Conservation (phyloP, 92 coral and sea anemone species). For the Micromussa lordhowensis region DNA sequence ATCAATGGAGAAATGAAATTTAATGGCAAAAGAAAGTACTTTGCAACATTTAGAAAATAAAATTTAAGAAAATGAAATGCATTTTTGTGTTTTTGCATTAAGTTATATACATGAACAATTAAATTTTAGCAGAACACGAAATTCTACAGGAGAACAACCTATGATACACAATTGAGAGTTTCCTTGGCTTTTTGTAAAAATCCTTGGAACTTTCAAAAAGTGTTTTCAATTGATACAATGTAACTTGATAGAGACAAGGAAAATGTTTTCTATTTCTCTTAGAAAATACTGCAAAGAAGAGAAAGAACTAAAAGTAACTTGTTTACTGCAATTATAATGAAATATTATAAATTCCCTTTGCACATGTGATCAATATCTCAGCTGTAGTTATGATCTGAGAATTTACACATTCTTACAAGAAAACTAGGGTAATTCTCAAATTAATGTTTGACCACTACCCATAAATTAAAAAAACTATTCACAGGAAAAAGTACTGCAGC, state of each 20-base stretch:
- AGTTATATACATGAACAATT: background rate
- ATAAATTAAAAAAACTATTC: background rate
- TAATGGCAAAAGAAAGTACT: background rate
- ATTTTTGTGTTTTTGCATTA: background rate
- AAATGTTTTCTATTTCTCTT: background rate
- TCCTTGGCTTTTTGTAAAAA: too few species aligned
- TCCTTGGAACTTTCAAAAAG: too few species aligned
- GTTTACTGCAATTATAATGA: background rate
- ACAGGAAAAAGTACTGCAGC: too few species aligned
- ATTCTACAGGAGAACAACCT: too few species aligned
- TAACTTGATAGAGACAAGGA: background rate
- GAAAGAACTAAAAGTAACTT: background rate
- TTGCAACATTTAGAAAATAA: background rate
- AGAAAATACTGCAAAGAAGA: background rate
- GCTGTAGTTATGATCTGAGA: background rate
- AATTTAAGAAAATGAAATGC: background rate
- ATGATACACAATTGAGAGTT: too few species aligned
- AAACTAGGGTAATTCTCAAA: background rate
- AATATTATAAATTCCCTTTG: background rate
- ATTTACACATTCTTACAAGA: background rate
- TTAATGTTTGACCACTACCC: background rate
- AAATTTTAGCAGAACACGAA: too few species aligned
- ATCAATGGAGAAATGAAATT: too few species aligned
- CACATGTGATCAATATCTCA: background rate
- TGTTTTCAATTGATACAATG: too few species aligned